phyloP scores from a whole-genome alignment of 92 coral and sea anemone species.

The Porites cylindrica region DNA sequence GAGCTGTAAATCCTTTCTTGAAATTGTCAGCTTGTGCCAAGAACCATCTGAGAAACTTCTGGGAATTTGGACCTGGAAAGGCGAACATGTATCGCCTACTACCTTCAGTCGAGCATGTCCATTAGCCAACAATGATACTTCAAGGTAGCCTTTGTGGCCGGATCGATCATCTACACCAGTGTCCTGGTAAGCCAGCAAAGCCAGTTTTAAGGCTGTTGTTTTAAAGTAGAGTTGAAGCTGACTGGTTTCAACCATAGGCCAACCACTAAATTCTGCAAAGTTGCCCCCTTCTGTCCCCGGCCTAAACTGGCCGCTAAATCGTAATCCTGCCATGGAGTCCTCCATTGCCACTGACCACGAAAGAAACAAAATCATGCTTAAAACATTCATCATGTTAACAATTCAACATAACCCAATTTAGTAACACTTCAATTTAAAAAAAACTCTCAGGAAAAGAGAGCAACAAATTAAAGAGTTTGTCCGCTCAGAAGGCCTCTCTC shows the following conservation, averaged over 20 bases:
- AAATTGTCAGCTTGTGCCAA: slow-evolving; percentile 66
- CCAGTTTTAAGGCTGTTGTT: slow-evolving; percentile 44
- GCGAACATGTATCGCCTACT: neutral
- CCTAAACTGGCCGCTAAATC: slow-evolving; percentile 1
- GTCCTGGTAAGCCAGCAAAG: slow-evolving; percentile 73
- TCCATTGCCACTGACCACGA: slow-evolving; percentile 13
- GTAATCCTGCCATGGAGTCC: slow-evolving; percentile 37
- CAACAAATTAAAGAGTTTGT: neutral
- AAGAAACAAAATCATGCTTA: slow-evolving; percentile 1
- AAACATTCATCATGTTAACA: slow-evolving; percentile 2
- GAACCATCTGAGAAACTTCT: slow-evolving; percentile 48
- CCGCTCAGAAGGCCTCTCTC: neutral
- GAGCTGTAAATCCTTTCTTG: slow-evolving; percentile 15
- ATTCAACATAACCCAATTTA: neutral
- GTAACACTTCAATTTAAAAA: neutral
- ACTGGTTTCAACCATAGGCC: slow-evolving; percentile 61
- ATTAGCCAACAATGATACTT: slow-evolving; percentile 23
- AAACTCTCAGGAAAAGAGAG: neutral
- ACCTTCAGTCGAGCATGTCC: slow-evolving; percentile 18
- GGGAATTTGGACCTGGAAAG: neutral
- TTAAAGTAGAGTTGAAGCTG: slow-evolving; percentile 67
- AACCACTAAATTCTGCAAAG: slow-evolving; percentile 73
- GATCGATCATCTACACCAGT: slow-evolving; percentile 39
- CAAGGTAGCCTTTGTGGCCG: slow-evolving; percentile 13
- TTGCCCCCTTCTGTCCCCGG: neutral